Percentiles rank a stretch among this genome's conserved stretches.
These are phyloP conservation scores for Fringilla coelebs DNA, from an alignment of 2,797 vertebrate species.

Conservation along the genomic window DNA sequence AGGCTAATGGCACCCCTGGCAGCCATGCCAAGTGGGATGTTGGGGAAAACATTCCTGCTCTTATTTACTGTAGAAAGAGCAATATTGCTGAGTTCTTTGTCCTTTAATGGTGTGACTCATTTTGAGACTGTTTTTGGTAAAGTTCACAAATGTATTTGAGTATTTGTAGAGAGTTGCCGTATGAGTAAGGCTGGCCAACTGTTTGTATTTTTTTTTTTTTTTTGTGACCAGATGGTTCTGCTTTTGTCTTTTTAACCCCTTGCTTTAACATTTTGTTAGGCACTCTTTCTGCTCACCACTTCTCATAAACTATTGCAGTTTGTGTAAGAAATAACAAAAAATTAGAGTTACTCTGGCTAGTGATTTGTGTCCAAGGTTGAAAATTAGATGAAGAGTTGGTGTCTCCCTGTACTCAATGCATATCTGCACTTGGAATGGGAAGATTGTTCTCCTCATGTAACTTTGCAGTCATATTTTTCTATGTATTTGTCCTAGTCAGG, in stretches of 20 bases:
- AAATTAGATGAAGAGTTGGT: neutral
- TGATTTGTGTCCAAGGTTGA: neutral
- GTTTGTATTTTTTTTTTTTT: neutral
- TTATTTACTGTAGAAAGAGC: neutral
- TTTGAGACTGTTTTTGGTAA: constrained; percentile 20
- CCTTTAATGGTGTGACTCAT: constrained; percentile 13
- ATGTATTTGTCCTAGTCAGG: neutral
- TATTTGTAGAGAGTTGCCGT: neutral
- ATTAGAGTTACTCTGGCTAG: neutral
- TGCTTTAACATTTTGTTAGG: neutral
- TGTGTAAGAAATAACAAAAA: neutral
- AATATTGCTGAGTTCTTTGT: neutral
- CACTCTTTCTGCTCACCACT: neutral
- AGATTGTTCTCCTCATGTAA: neutral
- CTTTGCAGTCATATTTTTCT: neutral
- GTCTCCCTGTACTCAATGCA: neutral
- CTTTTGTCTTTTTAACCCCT: constrained; percentile 11
- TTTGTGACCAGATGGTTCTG: constrained; percentile 4
- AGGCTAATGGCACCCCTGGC: neutral
- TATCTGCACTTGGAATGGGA: neutral
- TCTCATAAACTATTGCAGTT: neutral
- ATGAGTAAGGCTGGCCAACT: constrained; percentile 22
- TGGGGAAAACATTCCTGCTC: neutral
- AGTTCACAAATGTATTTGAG: constrained; percentile 1
- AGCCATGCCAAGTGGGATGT: neutral